These are phyloP conservation scores for Zosterops borbonicus DNA, from an alignment of 2,113 vertebrate species.

Conservation along the genomic window DNA sequence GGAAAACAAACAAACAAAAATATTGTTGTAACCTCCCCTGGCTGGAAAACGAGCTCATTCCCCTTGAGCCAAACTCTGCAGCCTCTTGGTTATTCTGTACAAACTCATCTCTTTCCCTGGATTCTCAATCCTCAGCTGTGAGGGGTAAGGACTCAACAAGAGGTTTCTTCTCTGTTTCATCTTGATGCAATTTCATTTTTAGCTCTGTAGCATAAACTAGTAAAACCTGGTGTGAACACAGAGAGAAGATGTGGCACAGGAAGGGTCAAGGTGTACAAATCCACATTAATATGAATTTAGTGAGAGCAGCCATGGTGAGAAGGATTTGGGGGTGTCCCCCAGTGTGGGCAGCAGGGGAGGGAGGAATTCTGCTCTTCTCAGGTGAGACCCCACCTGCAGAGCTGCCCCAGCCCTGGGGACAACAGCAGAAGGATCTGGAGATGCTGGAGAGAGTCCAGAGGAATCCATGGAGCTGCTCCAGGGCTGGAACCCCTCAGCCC, in stretches of 20 bases:
- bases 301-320: background rate
- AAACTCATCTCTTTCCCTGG: background rate
- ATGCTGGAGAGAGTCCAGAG: background rate
- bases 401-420: background rate
- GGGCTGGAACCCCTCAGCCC: background rate
- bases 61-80: background rate
- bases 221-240: background rate
- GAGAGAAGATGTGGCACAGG: rapidly evolving
- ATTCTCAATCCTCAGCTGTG: background rate
- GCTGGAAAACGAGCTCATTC: rapidly evolving
- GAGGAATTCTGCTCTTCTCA: background rate
- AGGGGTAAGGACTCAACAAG: background rate
- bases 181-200: background rate
- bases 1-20: too few species aligned
- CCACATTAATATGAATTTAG: rapidly evolving
- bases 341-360: background rate
- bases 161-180: rapidly evolving
- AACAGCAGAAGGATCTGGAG: background rate
- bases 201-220: background rate
- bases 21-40: background rate
- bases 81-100: background rate
- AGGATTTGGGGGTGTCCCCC: background rate
- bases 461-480: background rate
- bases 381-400: background rate
- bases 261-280: background rate